phyloP scores from a whole-genome alignment of 2,888 invertebrate species.

The Heliconius cydno region DNA sequence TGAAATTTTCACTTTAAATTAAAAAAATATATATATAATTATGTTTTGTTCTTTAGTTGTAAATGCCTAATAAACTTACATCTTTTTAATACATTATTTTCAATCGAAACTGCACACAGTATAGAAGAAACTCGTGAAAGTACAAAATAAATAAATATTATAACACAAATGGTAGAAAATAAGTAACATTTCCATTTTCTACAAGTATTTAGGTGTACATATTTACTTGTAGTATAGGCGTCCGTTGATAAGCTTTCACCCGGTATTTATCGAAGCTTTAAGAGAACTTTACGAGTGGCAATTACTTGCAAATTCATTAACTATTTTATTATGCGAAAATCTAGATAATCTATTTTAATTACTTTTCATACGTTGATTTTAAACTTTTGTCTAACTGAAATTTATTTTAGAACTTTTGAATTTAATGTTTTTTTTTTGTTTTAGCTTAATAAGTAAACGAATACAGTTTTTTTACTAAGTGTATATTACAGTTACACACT shows the following conservation, averaged over 20 bases:
- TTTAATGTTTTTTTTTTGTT: too few relatives aligned
- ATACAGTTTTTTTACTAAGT: too few relatives aligned
- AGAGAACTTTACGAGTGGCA: neutral
- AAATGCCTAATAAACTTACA: too few relatives aligned
- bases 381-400: too few relatives aligned
- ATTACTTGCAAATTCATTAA: neutral
- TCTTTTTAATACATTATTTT: too few relatives aligned
- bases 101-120: too few relatives aligned
- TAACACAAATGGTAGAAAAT: neutral
- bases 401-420: too few relatives aligned
- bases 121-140: neutral
- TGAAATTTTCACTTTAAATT: neutral
- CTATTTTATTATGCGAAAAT: neutral
- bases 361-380: too few relatives aligned
- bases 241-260: constrained; percentile 26
- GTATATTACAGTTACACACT: too few relatives aligned
- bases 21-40: too few relatives aligned
- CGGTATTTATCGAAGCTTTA: constrained; percentile 13
- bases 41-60: too few relatives aligned
- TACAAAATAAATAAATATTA: neutral
- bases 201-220: neutral
- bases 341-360: neutral
- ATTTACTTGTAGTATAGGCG: constrained; percentile 1
- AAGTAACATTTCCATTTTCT: neutral
- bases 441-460: too few relatives aligned